Base-by-base conservation (phyloP, 1,140 invertebrate species). In the Chrysomallon squamiferum region DNA sequence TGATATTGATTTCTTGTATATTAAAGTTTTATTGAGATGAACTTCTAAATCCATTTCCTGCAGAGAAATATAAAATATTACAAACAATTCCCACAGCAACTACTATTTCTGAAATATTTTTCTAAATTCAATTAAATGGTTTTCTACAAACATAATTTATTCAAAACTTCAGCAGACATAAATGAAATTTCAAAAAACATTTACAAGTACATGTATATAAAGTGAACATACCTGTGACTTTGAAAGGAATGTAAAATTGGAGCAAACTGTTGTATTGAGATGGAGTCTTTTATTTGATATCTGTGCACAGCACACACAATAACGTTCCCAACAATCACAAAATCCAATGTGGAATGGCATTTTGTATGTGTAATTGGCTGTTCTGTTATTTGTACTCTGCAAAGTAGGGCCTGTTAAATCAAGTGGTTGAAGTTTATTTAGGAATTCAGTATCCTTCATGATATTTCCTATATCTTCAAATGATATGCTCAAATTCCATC, bases 381-480 rank as follows among this genome's bases (percentile, higher is more conserved):
- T 73, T 22, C 67, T 33, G 41, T 73, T 73, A 13, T 41, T 62
- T 2, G 65, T 52, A 32, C 71, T 73, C 1, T 59, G 32, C 35
- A 73, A 47, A 27, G 65, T 65, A 15, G 71, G 71, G 4, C 64
- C 67, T 15, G 50, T 58, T 32, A 73, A 47, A 33, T 73, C 66
- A 5, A 73, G 32, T 6, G 71, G 71, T 22, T 79, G 74, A 43
- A 78, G 61, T 52, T 76, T 76, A 62, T 79, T 76, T 27, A 81
- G 45, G 67, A 76, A 78, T 45, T 74, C 29, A 22, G 79, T 81
- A 50, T 81, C 77, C 59, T 81, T 81, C 76, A 81, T 79, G 33
- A 81, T 74, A 62, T 77, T 71, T 9, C 76, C 74, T 35, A 82
- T 75, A 59, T 80, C 80, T 38, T 78, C 76, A 58, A 80, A 60